Evolutionary conservation across 2,888 invertebrate species (phyloP).

Genomic region (Anarsia innoxiella): DNA sequence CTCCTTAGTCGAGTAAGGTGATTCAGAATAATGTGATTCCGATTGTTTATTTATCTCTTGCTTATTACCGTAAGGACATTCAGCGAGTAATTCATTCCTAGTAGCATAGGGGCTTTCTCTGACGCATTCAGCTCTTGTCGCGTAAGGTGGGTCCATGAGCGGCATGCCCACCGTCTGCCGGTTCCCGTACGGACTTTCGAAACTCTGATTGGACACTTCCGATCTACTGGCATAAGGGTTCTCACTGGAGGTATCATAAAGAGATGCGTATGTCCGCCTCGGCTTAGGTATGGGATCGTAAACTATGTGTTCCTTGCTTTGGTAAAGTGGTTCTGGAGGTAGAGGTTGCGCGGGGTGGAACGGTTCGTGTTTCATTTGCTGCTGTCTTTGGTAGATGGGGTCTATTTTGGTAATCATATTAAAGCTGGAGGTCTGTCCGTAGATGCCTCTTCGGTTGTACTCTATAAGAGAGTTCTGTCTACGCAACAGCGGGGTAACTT

Average conservation of each 20-base stretch:
- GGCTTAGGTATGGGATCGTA: slow-evolving; percentile 72
- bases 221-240: slow-evolving; percentile 60
- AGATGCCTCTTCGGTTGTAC: slow-evolving; percentile 65
- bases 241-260: slow-evolving; percentile 63
- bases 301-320: slow-evolving; percentile 67
- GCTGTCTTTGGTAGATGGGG: slow-evolving; percentile 72
- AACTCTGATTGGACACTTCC: slow-evolving; percentile 60
- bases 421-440: slow-evolving; percentile 63
- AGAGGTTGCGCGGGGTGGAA: slow-evolving; percentile 68
- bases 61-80: slow-evolving; percentile 42
- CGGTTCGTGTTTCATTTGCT: slow-evolving; percentile 66
- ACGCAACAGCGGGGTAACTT: slow-evolving; percentile 69
- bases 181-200: slow-evolving; percentile 62
- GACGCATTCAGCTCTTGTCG: slow-evolving; percentile 37
- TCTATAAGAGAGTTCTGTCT: slow-evolving; percentile 73
- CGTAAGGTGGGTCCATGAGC: slow-evolving; percentile 52
- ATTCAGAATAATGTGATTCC: slow-evolving; percentile 54
- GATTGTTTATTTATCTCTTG: slow-evolving; percentile 46
- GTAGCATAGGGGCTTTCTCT: slow-evolving; percentile 51
- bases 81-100: slow-evolving; percentile 32
- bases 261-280: slow-evolving; percentile 63
- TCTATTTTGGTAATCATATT: slow-evolving; percentile 75
- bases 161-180: slow-evolving; percentile 57
- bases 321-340: slow-evolving; percentile 71
- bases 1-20: slow-evolving; percentile 65